Conservation (phyloP, 2,113 vertebrate species). For the Pluvianellus socialis region DNA sequence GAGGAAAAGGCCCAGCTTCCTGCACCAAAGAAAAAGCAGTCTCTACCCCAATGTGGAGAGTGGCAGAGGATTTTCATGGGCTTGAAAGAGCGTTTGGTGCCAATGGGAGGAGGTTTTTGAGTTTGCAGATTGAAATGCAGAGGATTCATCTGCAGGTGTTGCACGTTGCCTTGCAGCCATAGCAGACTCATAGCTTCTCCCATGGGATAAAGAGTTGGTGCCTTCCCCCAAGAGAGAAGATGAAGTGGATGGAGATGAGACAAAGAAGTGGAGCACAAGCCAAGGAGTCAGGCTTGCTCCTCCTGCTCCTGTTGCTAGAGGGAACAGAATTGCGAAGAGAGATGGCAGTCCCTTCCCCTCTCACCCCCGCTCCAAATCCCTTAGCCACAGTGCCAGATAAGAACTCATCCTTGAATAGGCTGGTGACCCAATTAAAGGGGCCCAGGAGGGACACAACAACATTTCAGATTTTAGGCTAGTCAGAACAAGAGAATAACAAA, state of each 20-base stretch:
- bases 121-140: background rate
- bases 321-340: background rate
- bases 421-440: background rate
- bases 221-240: background rate
- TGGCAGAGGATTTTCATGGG: background rate
- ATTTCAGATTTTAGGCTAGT: background rate
- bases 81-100: background rate
- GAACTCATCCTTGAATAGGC: background rate
- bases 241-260: background rate
- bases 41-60: background rate
- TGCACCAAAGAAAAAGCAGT: background rate
- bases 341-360: background rate
- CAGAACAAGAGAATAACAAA: background rate
- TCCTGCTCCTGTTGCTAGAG: background rate
- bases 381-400: background rate
- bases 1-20: background rate
- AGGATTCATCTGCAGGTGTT: background rate
- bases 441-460: background rate
- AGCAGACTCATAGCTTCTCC: background rate
- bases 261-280: background rate
- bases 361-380: background rate
- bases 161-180: background rate
- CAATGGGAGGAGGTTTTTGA: background rate
- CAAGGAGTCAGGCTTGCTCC: background rate
- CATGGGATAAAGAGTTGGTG: background rate